Evolutionary conservation across 2,797 vertebrate species (phyloP).

Genomic region (Arnoldichthys spilopterus): DNA sequence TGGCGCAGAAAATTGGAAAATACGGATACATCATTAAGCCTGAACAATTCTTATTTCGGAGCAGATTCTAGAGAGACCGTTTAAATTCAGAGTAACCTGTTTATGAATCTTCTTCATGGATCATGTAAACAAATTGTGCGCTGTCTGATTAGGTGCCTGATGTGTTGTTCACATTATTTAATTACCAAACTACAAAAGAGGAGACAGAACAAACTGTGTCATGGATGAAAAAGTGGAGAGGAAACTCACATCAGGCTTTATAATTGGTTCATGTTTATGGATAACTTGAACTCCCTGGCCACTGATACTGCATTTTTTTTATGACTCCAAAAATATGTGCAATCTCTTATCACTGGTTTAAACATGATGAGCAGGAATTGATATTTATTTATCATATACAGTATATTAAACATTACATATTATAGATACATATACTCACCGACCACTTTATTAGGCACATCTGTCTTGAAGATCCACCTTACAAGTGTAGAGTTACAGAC

Average conservation of each 20-base stretch:
- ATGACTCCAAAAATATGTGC: background rate
- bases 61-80: conserved; percentile 35
- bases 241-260: conserved; percentile 16
- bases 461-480: too few species aligned
- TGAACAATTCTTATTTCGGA: conserved; percentile 25
- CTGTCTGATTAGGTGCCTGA: conserved; percentile 47
- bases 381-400: too few species aligned
- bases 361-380: background rate
- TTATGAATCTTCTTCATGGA: conserved; percentile 33
- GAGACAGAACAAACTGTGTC: conserved; percentile 22
- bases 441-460: too few species aligned
- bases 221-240: conserved; percentile 29
- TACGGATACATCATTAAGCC: conserved; percentile 37
- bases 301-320: background rate
- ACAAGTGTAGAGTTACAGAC: too few species aligned
- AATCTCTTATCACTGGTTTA: background rate
- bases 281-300: conserved; percentile 14
- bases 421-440: too few species aligned
- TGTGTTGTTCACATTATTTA: conserved; percentile 48
- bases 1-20: conserved; percentile 51
- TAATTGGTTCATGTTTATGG: conserved; percentile 37
- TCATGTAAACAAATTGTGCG: conserved; percentile 48
- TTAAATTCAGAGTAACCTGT: conserved; percentile 37
- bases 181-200: conserved; percentile 47
- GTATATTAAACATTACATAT: too few species aligned